Base-by-base conservation (phyloP, 2,113 vertebrate genomes). In the Seriola aureovittata region DNA sequence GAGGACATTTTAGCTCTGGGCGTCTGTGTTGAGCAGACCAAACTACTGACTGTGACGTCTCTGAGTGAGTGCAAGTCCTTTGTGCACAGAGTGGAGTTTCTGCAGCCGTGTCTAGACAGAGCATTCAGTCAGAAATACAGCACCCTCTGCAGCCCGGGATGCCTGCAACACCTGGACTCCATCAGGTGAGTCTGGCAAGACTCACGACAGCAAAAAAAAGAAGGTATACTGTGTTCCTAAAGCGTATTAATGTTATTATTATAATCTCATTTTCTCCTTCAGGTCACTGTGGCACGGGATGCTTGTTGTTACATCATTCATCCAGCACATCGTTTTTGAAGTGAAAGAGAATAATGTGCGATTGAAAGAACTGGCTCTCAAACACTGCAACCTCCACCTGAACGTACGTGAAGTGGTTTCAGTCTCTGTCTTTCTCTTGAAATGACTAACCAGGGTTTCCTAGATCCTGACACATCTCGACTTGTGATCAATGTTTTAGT, bases 21-120 rank as follows among this genome's bases (percentile, higher is more conserved):
- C 0, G 73, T 92, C 25, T 95, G 91, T 40, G 93, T 93, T 2
- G 95, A 95, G 29, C 62, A 88, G 72, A 89, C 82, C 54, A 91
- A 91, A 82, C 85, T 88, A 4, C 86, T 84, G 57, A 34, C 75
- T 1, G 4, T 94, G 44, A 82, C 60, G 5, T 93, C 92, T 0
- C 12, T 92, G 55, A 13, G 67, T 3, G 84, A 92, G 40, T 95
- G 95, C 1, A 9, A 36, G 63, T 16, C 21, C 16, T 92, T 95
- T 25, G 78, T 95, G 76, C 74, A 36, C 68, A 70, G 84, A 52
- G 90, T 95, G 84, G 91, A 93, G 81, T 50, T 91, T 3, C 74
- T 95, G 38, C 94, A 95, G 82, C 92, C 95, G 0, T 95, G 94
- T 72, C 63, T 95, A 16, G 92, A 95, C 57, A 66, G 92, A 84